Conservation (phyloP, 2,113 vertebrate species). For the Nesogale talazaci region DNA sequence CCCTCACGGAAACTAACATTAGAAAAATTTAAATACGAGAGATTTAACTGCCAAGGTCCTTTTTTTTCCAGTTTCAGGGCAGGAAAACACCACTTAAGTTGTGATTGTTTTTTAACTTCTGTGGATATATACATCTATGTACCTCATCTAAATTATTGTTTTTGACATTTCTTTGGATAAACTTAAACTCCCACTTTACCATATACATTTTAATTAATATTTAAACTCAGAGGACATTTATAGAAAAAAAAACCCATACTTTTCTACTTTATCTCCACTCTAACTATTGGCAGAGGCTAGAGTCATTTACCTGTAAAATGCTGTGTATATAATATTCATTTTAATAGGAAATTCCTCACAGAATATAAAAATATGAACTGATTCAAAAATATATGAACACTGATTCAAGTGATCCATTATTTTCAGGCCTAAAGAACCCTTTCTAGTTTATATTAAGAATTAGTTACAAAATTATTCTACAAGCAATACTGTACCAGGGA, state of each 20-base stretch:
- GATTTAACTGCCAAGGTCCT: neutral
- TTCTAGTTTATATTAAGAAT: slow-evolving; percentile 37
- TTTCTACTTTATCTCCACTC: slow-evolving; percentile 39
- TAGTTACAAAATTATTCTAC: slow-evolving; percentile 36
- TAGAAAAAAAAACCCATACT: slow-evolving; percentile 6
- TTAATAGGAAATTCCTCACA: slow-evolving; percentile 16
- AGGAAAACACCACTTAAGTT: neutral
- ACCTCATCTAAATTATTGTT: slow-evolving; percentile 34
- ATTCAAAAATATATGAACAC: neutral
- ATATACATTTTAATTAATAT: neutral
- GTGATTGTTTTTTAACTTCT: slow-evolving; percentile 24
- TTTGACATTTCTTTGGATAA: slow-evolving; percentile 13
- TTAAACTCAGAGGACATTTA: slow-evolving; percentile 20
- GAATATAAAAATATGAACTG: slow-evolving; percentile 16
- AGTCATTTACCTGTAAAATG: slow-evolving; percentile 19
- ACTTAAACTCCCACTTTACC: slow-evolving; percentile 45
- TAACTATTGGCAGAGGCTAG: neutral
- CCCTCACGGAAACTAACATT: neutral
- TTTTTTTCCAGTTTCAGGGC: neutral
- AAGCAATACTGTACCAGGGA: slow-evolving; percentile 39
- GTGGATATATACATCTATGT: slow-evolving; percentile 22
- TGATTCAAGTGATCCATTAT: neutral
- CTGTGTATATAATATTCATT: neutral
- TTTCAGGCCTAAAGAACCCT: slow-evolving; percentile 36
- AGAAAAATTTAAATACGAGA: slow-evolving; percentile 8